Evolutionary conservation across 2,888 invertebrate species (phyloP), one percentile per base, ranked within the genome.

Genomic region (Uloborus plumipes): DNA sequence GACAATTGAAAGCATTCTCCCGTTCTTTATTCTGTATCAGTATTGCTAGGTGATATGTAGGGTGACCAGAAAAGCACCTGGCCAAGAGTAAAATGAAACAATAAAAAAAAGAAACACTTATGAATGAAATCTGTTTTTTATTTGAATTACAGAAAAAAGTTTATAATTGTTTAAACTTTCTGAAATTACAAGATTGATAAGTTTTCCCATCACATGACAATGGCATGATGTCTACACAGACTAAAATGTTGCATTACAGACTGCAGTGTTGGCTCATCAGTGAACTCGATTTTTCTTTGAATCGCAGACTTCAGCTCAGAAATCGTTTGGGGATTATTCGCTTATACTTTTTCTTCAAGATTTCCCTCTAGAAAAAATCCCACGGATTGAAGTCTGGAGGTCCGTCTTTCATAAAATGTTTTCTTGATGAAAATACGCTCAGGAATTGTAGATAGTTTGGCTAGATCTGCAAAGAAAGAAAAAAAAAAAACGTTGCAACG

Each of bases 201-300:
- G 47, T 58, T 39, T 70, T 0, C 49, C n/a, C 47, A 70, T 18
- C 16, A 59, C 58, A 49, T 49, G 13, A 49, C n/a, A 59, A 7
- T 59, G 11, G 59, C 15, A 15, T 59, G 70, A 70, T 26, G n/a
- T 49, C 39, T 59, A 47, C 31, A 49, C 13, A 70, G 47, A 70
- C 15, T 15, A 70, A 59, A 70, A 59, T 47, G 47, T 70, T 59
- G 0, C 49, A 59, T 59, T 20, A 58, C 47, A 49, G 47, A 59
- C 20, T 70, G 13, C 6, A 47, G 49, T 70, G 20, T 70, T 70
- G 39, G 58, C 70, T 31, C n/a, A 69, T 69, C 70, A 70, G 16
- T 58, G 6, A 20, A 55, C 20, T 58, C 59, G 39, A 70, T 58
- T n/a, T 70, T 16, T 50, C 20, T 65, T 50, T 50, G 20, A 66